Evolutionary conservation across 2,113 vertebrate species (phyloP).

Genomic region (Dissostichus mawsoni): DNA sequence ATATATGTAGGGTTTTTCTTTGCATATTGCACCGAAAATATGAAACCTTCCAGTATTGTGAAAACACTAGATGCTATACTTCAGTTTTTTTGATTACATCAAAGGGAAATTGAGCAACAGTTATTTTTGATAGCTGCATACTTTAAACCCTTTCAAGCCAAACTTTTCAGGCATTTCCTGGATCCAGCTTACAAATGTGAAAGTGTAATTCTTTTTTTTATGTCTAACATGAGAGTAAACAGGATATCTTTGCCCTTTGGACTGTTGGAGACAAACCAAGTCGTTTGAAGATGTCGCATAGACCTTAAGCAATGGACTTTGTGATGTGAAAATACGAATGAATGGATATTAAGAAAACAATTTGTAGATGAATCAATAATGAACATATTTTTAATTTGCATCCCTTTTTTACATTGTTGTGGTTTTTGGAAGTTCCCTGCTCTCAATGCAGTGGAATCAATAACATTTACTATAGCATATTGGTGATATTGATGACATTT

Average conservation of each 20-base stretch:
- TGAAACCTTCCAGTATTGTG: no score
- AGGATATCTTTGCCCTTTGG: not conserved
- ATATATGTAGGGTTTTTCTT: not conserved
- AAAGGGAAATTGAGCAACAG: not conserved
- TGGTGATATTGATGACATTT: not conserved
- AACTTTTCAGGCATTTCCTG: not conserved
- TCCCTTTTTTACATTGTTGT: not conserved
- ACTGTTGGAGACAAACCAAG: not conserved
- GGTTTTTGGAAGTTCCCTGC: not conserved
- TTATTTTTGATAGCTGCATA: not conserved
- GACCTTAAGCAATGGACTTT: not conserved
- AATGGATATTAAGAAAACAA: not conserved
- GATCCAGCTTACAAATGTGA: not conserved
- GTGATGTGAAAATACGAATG: not conserved
- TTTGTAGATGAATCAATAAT: not conserved
- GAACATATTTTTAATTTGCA: not conserved
- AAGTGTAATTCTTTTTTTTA: not conserved
- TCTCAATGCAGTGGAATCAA: not conserved
- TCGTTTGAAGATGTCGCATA: not conserved
- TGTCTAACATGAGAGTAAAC: not conserved
- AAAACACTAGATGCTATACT: no score
- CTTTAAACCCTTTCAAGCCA: no score
- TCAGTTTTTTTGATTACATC: not conserved
- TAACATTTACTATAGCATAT: not conserved
- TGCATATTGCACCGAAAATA: not conserved